Percentiles rank a stretch among this genome's conserved stretches.
Evolutionary conservation across 2,888 invertebrate genomes (phyloP).

Genomic region (Polydrusus cervinus): DNA sequence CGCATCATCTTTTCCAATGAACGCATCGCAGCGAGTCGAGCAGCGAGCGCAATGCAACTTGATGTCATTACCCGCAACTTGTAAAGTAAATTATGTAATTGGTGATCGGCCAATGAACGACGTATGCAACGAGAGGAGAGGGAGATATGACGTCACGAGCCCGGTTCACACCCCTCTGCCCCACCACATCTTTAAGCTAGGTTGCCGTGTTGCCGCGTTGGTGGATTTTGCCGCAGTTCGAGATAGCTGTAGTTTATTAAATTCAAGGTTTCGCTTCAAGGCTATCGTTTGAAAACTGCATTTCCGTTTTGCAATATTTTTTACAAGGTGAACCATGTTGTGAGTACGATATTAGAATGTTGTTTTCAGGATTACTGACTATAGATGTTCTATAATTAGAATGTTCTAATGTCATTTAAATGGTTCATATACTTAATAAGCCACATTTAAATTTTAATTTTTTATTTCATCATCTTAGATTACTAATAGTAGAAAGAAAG

Average conservation of each 20-base stretch:
- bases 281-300: slow-evolving; percentile 40
- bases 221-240: slow-evolving; percentile 55
- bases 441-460: no score
- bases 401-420: neutral
- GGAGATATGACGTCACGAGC: slow-evolving; percentile 63
- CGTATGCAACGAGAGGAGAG: slow-evolving; percentile 62
- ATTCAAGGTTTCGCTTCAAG: slow-evolving; percentile 46
- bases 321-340: slow-evolving; percentile 35
- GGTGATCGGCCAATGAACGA: slow-evolving; percentile 71
- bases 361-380: neutral
- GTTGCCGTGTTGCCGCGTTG: slow-evolving; percentile 54
- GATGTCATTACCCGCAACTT: slow-evolving; percentile 71
- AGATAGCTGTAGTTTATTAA: slow-evolving; percentile 19
- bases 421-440: no score
- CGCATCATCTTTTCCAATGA: slow-evolving; percentile 43
- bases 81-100: slow-evolving; percentile 70
- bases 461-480: no score
- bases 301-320: slow-evolving; percentile 44
- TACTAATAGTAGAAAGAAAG: no score
- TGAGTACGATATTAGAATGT: neutral
- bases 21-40: slow-evolving; percentile 40
- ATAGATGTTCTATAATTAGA: neutral
- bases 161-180: slow-evolving; percentile 53
- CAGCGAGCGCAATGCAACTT: slow-evolving; percentile 42
- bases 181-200: slow-evolving; percentile 29